Evolutionary conservation across 2,113 vertebrate species (phyloP).

Genomic region (Charadrius vociferus): DNA sequence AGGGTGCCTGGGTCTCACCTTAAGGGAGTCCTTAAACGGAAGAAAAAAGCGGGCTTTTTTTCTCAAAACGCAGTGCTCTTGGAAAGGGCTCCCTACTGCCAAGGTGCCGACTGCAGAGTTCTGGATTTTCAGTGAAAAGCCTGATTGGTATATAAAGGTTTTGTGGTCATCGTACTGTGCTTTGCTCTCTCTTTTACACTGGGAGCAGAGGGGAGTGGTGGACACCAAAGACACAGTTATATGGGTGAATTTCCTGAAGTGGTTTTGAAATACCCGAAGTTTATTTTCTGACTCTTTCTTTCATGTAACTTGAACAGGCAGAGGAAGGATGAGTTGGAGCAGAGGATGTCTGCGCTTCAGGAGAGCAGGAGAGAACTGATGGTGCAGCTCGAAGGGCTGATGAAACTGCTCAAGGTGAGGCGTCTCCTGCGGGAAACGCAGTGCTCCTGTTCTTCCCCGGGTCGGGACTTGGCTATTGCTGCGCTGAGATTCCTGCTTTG

Average conservation of each 20-base stretch:
- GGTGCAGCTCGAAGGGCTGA: slow-evolving; percentile 95
- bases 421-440: accelerated
- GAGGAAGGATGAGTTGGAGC: slow-evolving; percentile 93
- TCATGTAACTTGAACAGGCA: slow-evolving; percentile 75
- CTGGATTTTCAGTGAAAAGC: not conserved
- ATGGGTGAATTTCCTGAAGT: not conserved
- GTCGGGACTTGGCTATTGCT: accelerated
- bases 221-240: not conserved
- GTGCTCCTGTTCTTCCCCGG: accelerated
- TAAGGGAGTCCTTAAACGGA: not conserved
- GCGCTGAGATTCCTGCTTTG: not conserved
- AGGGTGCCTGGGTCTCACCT: not conserved
- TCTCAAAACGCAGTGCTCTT: not conserved
- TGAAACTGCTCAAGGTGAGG: slow-evolving; percentile 94
- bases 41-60: not conserved
- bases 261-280: not conserved
- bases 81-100: not conserved
- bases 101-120: not conserved
- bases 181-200: not conserved
- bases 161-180: accelerated
- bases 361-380: slow-evolving; percentile 94
- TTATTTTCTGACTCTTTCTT: not conserved
- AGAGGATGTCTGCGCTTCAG: slow-evolving; percentile 94
- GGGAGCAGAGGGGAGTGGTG: not conserved
- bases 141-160: accelerated